phyloP scores from a whole-genome alignment of 2,888 invertebrate genomes.

The Lydus trimaculatus region DNA sequence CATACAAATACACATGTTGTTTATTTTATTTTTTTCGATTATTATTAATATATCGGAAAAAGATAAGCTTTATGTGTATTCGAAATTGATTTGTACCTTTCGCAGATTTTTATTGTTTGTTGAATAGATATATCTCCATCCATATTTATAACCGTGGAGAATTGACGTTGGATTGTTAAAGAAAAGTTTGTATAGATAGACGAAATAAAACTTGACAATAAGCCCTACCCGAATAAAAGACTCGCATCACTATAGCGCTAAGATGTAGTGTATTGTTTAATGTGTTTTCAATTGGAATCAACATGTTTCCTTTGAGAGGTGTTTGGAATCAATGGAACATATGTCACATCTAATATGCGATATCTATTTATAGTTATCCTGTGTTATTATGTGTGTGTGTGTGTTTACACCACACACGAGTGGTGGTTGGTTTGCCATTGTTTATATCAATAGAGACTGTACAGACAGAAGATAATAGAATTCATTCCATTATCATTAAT shows the following conservation, averaged over 20 bases:
- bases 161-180: neutral
- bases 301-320: neutral
- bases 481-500: neutral
- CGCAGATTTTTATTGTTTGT: neutral
- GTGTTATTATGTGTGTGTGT: neutral
- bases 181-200: neutral
- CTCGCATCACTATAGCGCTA: too few relatives aligned
- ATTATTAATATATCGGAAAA: neutral
- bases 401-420: neutral
- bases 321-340: neutral
- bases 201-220: neutral
- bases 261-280: neutral
- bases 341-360: slow-evolving; percentile 1
- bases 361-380: slow-evolving; percentile 6
- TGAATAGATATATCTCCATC: neutral
- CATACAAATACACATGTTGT: neutral
- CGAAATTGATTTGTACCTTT: neutral
- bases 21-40: neutral
- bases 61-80: neutral
- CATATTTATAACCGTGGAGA: neutral
- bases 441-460: neutral
- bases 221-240: too few relatives aligned
- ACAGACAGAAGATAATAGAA: neutral
- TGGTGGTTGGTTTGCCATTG: neutral
- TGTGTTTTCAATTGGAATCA: neutral